Base-by-base conservation (phyloP, 2,113 vertebrate species). In the Macrotus californicus region DNA sequence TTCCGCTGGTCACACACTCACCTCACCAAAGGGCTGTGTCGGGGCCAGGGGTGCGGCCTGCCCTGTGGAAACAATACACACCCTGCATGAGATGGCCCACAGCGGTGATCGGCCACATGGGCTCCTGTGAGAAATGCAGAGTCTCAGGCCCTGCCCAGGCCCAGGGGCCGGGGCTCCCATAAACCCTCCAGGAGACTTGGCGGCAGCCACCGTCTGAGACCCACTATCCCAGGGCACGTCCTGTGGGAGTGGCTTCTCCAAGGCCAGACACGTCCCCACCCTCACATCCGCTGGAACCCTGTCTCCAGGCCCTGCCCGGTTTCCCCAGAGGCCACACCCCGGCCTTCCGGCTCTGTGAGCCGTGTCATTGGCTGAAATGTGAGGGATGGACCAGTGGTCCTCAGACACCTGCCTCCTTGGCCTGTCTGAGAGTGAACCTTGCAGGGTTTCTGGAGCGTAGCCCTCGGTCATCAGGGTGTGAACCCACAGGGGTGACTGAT, bases 1-100 rank as follows among this genome's bases (percentile, higher is more conserved):
- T 66, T 88, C 67, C 18, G 72, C 69, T 87, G 94, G 89, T 96
- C 89, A 94, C 87, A 81, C 70, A 87, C 87, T 84, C 76, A 48
- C 11, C 81, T 94, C 29, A 36, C 64, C 39, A 11, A 14, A 29
- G 39, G 12, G 87, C 24, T 50, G 5, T 11, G 9, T 5, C 34
- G 31, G 79, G 73, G 64, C 14, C 34, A 26, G 29, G 64, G 59
- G 2, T 3, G 50, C 13, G 8, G n/a, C 39, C 36, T 76, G 22
- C 36, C 31, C 10, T 29, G 15, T 6, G 14, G 31, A 66, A 34
- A 34, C 1, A 7, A 24, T 6, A 34, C 31, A 7, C 34, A 67
- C 16, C n/a, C 34, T 34, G 16, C 31, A 2, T 4, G 64, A 56
- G 67, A n/a, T 24, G 21, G 31, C 34, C 31, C 7, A 0, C 46